These are phyloP conservation scores for Coleophora flavipennella DNA, from an alignment of 2,888 invertebrate genomes.

Conservation along the genomic window DNA sequence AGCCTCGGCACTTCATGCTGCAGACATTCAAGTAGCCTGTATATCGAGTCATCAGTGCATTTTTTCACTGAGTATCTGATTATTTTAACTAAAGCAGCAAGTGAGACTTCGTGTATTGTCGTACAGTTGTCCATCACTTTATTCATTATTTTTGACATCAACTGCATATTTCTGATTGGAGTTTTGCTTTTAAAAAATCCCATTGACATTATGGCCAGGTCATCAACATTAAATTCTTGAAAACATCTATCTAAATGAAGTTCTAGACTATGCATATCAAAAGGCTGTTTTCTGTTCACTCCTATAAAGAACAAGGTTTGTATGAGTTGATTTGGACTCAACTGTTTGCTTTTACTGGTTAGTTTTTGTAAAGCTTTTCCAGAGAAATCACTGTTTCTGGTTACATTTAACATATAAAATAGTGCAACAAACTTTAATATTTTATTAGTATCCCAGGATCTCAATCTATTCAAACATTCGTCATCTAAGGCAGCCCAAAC, in stretches of 20 bases:
- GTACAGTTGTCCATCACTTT: slow-evolving; percentile 63
- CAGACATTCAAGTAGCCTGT: slow-evolving; percentile 67
- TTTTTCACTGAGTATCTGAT: slow-evolving; percentile 73
- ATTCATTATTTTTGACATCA: slow-evolving; percentile 65
- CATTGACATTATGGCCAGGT: slow-evolving; percentile 80
- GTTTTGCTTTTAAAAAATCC: slow-evolving; percentile 85
- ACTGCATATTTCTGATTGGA: slow-evolving; percentile 62
- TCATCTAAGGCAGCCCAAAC: slow-evolving; percentile 80
- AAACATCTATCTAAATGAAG: slow-evolving; percentile 63
- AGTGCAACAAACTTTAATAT: slow-evolving; percentile 74
- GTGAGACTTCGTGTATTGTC: slow-evolving; percentile 74
- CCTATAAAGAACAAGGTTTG: slow-evolving; percentile 79
- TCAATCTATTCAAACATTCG: slow-evolving; percentile 63
- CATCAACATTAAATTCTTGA: slow-evolving; percentile 73
- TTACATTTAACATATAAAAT: slow-evolving; percentile 75
- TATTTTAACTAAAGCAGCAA: slow-evolving; percentile 77
- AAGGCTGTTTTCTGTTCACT: slow-evolving; percentile 64
- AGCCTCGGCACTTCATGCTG: slow-evolving; percentile 70
- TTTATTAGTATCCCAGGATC: slow-evolving; percentile 66
- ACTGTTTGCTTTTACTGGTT: slow-evolving; percentile 66
- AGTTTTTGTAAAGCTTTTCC: slow-evolving; percentile 67
- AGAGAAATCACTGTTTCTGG: slow-evolving; percentile 70
- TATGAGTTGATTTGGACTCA: slow-evolving; percentile 76
- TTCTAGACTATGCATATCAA: slow-evolving; percentile 79
- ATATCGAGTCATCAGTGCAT: slow-evolving; percentile 52